These are phyloP conservation scores for Anastatus disparis DNA, from an alignment of 1,140 invertebrate species.

Conservation along the genomic window DNA sequence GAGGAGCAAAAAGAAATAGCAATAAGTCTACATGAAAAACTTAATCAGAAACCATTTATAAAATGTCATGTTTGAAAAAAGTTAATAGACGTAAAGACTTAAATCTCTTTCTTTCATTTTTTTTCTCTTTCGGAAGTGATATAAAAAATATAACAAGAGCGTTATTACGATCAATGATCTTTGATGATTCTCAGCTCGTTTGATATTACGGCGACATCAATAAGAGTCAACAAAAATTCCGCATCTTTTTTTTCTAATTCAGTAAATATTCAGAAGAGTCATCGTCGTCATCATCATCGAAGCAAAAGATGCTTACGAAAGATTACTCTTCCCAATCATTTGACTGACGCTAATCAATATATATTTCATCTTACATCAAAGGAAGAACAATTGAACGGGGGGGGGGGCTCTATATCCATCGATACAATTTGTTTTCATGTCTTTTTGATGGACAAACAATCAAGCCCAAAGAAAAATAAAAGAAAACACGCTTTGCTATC, in stretches of 20 bases:
- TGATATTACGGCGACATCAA: constrained; percentile 34
- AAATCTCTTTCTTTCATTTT: background rate
- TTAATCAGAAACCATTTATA: background rate
- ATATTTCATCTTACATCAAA: constrained; percentile 21
- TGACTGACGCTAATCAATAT: constrained; percentile 37
- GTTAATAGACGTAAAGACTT: constrained; percentile 1
- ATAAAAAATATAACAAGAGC: constrained; percentile 1
- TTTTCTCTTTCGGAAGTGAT: background rate
- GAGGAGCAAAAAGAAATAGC: no score
- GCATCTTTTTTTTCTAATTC: constrained; percentile 7
- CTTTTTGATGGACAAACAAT: constrained; percentile 27
- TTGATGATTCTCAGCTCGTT: background rate
- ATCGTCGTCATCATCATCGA: constrained; percentile 26
- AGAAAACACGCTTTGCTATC: background rate
- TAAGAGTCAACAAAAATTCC: constrained; percentile 7
- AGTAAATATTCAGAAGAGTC: background rate
- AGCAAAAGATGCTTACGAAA: background rate
- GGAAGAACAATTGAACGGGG: background rate
- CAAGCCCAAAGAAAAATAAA: background rate
- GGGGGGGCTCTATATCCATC: no score
- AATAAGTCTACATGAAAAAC: no score
- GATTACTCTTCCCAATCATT: background rate
- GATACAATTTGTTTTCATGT: constrained; percentile 28
- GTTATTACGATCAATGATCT: background rate
- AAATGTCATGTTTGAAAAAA: background rate